Evolutionary conservation across 2,113 vertebrate species (phyloP).

Genomic region (Monopterus albus): DNA sequence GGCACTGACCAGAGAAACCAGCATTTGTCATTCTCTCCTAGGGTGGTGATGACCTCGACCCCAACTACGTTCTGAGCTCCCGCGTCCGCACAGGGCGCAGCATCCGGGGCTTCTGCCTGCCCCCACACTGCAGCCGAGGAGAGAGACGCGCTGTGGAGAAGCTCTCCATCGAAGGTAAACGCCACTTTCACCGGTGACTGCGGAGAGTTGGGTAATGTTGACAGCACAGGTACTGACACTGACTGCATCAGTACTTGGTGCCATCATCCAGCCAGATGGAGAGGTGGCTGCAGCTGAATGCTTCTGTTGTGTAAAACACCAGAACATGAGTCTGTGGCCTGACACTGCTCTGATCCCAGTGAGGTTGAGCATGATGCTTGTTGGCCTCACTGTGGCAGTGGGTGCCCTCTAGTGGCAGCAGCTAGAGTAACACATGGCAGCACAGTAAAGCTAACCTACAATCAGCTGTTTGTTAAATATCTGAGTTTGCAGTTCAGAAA

Average conservation of each 20-base stretch:
- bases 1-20: not conserved
- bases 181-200: not conserved
- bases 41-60: conserved; percentile 96
- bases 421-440: not conserved
- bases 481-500: too few relatives aligned
- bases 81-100: conserved; percentile 97
- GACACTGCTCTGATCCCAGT: conserved; percentile 29
- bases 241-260: not conserved
- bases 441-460: too few relatives aligned
- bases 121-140: conserved; percentile 95
- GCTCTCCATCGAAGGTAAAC: conserved; percentile 91
- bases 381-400: not conserved
- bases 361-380: not conserved
- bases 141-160: conserved; percentile 93
- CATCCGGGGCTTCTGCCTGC: conserved; percentile 93
- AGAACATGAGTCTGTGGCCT: not conserved
- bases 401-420: conserved; percentile 53
- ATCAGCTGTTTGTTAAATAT: too few relatives aligned
- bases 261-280: not conserved
- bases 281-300: not conserved
- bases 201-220: too few relatives aligned
- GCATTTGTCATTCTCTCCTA: conserved; percentile 50
- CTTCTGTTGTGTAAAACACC: conserved; percentile 8
- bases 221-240: too few relatives aligned
- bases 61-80: conserved; percentile 95